Evolutionary conservation across 2,113 vertebrate species (phyloP).

Genomic region (Scalopus aquaticus): DNA sequence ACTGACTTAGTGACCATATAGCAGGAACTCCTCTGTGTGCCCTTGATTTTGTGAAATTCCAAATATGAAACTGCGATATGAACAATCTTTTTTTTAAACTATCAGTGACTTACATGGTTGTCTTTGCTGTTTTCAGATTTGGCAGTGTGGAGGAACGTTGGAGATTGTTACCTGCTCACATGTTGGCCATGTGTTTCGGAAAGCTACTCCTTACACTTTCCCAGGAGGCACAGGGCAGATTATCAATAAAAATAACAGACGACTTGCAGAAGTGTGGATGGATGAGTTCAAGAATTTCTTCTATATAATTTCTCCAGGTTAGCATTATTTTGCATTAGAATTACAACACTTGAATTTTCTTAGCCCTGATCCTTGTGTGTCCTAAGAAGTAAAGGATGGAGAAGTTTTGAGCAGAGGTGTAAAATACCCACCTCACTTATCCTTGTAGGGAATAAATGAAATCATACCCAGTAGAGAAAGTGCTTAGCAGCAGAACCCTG

Average conservation of each 20-base stretch:
- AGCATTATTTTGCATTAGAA: constrained; percentile 75
- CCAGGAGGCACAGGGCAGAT: constrained; percentile 99
- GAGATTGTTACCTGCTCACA: constrained; percentile 99
- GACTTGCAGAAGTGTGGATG: constrained; percentile 99
- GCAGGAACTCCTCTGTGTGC: background rate
- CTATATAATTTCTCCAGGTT: constrained; percentile 99
- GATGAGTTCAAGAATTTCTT: constrained; percentile 99
- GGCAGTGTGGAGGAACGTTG: constrained; percentile 98
- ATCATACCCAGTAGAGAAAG: background rate
- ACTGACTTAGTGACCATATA: background rate
- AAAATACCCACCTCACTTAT: background rate
- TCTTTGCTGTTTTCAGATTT: constrained; percentile 89
- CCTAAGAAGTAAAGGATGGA: constrained; percentile 8
- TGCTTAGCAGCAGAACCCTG: background rate
- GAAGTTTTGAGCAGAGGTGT: background rate
- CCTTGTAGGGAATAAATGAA: background rate
- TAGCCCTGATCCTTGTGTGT: background rate
- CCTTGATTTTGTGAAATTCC: background rate
- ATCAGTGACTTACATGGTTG: background rate
- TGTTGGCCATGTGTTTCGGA: constrained; percentile 98
- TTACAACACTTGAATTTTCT: background rate
- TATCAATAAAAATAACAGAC: constrained; percentile 99
- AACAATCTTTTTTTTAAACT: background rate
- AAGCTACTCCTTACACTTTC: constrained; percentile 98
- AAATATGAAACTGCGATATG: background rate